Evolutionary conservation across 2,113 vertebrate species (phyloP), one percentile per base, ranked within the genome.

Genomic region (Xyrauchen texanus): DNA sequence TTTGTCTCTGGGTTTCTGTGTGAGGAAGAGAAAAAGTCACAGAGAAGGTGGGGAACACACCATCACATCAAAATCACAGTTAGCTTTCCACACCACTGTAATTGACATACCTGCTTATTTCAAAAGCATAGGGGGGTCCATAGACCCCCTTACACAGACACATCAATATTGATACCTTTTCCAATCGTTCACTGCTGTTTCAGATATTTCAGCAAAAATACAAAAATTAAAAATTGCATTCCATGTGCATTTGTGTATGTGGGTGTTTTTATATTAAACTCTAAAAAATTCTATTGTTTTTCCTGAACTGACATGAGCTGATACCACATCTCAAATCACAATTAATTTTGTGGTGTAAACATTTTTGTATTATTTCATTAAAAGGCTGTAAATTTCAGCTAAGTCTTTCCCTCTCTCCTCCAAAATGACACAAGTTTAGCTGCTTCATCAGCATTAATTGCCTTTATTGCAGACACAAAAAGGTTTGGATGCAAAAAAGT

Each of bases 391-490:
- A 74, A 63, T 74, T 58, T 63, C 60, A 63, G 4, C 4, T 65
- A 52, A 15, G 2, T 4, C 49, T 8, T 8, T 15, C 49, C 53
- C 0, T 53, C 21, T 51, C 60, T 42, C n/a, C 58, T 62, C 4
- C 62, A 65, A 21, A 66, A 76, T 66, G 46, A 21, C 34, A 65
- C 62, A 13, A 52, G 61, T 34, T 65, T 76, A 65, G 47, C 45
- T 51, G 60, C 60, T 52, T 63, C 46, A 75, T 75, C 72, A 63
- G 60, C 4, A 7, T 46, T 68, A 67, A 67, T 78, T 69, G 76
- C 10, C 57, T 69, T 78, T 69, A 34, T 34, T 34, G 21, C 21
- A 34, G 21, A 34, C 21, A 34, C 21, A 34, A 34, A 34, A 34
- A 34, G 21, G 21, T 69, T 60, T 46, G 52, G 15, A 78, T 21